Conservation (phyloP, 2,888 invertebrate genomes). For the Cantharis rufa region DNA sequence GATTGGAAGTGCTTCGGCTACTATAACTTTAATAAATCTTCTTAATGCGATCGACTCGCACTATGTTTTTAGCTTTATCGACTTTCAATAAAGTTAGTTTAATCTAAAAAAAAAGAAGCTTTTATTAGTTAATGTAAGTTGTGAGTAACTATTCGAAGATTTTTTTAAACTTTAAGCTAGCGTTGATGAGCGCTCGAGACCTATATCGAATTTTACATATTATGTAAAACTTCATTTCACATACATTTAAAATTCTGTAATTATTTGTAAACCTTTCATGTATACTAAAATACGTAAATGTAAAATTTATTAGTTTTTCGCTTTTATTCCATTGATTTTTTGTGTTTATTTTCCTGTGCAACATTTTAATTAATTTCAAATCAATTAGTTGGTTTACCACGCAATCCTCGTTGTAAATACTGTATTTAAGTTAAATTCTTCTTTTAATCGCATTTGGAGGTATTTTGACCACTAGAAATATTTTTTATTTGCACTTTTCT, state of each 20-base stretch:
- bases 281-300: not conserved
- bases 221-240: not conserved
- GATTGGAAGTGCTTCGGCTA: not conserved
- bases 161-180: not conserved
- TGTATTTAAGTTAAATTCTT: not conserved
- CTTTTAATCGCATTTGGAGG: not conserved
- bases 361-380: not conserved
- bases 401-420: not conserved
- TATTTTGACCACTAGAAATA: not conserved
- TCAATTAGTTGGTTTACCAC: not conserved
- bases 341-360: too few species aligned
- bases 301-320: not conserved
- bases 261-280: not conserved
- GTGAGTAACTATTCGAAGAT: not conserved
- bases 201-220: not conserved
- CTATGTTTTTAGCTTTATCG: not conserved
- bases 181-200: not conserved
- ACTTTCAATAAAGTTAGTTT: not conserved
- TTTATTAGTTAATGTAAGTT: not conserved
- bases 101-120: not conserved
- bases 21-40: not conserved
- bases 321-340: not conserved
- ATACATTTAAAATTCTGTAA: not conserved
- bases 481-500: not conserved
- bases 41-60: not conserved